phyloP scores from a whole-genome alignment of 2,113 vertebrate genomes.

The Eleginops maclovinus region DNA sequence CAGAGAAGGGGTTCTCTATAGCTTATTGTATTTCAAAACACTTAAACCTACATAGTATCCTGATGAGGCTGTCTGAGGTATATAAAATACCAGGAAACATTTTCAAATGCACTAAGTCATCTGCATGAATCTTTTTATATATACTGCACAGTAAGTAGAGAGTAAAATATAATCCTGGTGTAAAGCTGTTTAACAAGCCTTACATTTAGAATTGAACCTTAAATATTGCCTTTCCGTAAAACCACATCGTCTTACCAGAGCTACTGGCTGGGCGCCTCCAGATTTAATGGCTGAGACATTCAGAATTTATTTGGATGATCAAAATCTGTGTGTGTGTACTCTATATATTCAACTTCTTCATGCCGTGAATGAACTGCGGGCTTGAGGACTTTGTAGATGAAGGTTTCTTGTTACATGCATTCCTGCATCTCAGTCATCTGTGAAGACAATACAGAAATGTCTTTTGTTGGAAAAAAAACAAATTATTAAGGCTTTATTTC shows the following conservation, averaged over 20 bases:
- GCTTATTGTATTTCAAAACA: conserved; percentile 14
- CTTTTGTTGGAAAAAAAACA: conserved; percentile 46
- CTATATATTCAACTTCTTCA: conserved; percentile 18
- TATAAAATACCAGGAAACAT: neutral
- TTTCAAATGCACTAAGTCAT: neutral
- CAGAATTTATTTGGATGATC: conserved; percentile 26
- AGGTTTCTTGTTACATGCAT: conserved; percentile 38
- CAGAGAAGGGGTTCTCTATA: conserved; percentile 40
- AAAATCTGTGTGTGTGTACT: conserved; percentile 19
- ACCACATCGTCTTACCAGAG: conserved; percentile 4
- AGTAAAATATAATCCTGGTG: neutral
- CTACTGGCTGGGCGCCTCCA: neutral
- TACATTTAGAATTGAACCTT: conserved; percentile 3
- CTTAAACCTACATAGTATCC: neutral
- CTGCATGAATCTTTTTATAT: neutral
- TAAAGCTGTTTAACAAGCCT: neutral
- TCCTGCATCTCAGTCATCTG: conserved; percentile 63
- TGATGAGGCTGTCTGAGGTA: no score
- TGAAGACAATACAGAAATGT: conserved; percentile 49
- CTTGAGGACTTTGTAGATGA: neutral
- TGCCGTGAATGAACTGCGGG: conserved; percentile 17
- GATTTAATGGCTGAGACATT: conserved; percentile 13
- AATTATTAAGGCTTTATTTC: conserved; percentile 13
- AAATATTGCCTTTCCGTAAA: neutral
- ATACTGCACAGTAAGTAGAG: neutral